phyloP scores from a whole-genome alignment of 2,113 vertebrate species.

The Blennius ocellaris region DNA sequence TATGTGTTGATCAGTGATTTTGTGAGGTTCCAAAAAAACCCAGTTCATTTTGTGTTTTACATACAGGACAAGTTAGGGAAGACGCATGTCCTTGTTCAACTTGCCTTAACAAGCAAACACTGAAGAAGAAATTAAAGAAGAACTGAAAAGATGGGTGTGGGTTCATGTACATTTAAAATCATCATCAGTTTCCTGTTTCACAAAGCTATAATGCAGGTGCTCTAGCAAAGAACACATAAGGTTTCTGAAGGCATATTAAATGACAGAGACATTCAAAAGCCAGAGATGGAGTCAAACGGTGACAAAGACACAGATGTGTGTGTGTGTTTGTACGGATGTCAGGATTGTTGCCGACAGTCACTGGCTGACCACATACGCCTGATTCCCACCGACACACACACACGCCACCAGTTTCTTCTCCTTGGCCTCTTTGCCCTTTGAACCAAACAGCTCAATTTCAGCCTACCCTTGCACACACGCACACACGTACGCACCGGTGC shows the following conservation, averaged over 20 bases:
- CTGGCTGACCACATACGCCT: not conserved
- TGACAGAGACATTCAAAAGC: not conserved
- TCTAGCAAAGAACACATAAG: not conserved
- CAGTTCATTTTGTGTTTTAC: not conserved
- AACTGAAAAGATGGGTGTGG: conserved; percentile 9
- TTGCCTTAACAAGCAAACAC: too few relatives aligned
- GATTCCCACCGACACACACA: conserved; percentile 6
- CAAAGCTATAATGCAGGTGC: not conserved
- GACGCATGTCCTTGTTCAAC: conserved; percentile 17
- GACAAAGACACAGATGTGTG: conserved; percentile 4
- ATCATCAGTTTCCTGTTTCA: conserved; percentile 2
- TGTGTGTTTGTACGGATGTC: not conserved
- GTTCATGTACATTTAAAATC: not conserved
- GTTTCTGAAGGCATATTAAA: not conserved
- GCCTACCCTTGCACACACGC: conserved; percentile 34
- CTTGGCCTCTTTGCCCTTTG: conserved; percentile 64
- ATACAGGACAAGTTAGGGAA: not conserved
- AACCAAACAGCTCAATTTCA: conserved; percentile 75
- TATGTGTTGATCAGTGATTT: not conserved
- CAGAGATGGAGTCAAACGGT: not conserved
- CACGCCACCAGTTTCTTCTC: conserved; percentile 31
- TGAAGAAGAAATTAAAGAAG: too few relatives aligned
- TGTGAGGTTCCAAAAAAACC: conserved; percentile 1
- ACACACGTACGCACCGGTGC: conserved; percentile 25
- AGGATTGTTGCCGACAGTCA: conserved; percentile 35